A percentile compares a stretch with the other conserved stretches of the same genome.
phyloP scores from a whole-genome alignment of 2,888 invertebrate species.

The Lumbricus terrestris region DNA sequence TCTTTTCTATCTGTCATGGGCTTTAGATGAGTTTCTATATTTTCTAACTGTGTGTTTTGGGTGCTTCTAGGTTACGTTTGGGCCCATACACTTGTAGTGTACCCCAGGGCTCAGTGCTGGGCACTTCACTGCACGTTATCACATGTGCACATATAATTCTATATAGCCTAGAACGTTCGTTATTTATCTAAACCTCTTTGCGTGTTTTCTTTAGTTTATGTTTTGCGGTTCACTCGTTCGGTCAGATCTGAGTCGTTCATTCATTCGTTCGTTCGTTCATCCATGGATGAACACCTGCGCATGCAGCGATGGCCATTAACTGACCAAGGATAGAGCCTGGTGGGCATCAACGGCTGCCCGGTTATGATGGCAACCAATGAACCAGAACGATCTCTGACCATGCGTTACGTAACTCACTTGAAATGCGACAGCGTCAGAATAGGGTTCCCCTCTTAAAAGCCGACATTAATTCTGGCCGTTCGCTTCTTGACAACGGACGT shows the following conservation, averaged over 20 bases:
- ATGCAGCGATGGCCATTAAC: background rate
- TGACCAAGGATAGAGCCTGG: background rate
- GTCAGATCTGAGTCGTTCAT: background rate
- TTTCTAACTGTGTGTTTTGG: no score
- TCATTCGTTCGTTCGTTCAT: background rate
- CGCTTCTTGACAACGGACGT: background rate
- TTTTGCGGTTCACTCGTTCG: background rate
- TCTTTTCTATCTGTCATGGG: no score
- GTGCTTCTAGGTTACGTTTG: no score
- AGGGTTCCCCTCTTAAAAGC: background rate
- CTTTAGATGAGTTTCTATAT: no score
- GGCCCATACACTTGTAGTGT: no score
- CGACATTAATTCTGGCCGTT: background rate
- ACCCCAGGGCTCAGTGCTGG: no score
- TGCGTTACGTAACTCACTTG: background rate
- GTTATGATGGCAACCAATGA: background rate
- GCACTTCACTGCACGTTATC: no score
- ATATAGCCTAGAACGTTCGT: background rate
- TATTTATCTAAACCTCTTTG: background rate
- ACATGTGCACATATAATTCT: background rate
- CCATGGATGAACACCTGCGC: slow-evolving; percentile 3
- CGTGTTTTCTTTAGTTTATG: background rate
- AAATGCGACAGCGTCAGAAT: background rate
- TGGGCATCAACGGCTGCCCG: background rate
- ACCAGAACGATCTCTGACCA: background rate